phyloP scores from a whole-genome alignment of 1,140 invertebrate genomes.

The Drosophila insularis region DNA sequence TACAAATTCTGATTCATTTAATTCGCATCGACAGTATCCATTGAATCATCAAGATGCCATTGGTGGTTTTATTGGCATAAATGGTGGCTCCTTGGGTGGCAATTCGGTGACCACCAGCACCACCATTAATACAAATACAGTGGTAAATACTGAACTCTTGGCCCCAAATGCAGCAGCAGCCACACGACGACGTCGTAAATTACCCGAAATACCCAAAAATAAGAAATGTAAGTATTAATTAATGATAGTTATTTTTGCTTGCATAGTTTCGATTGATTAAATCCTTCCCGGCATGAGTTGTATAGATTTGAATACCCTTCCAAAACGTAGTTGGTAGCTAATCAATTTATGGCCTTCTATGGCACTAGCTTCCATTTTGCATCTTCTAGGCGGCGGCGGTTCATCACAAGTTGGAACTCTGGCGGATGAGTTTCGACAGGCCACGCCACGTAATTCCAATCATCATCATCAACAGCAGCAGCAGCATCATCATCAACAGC shows the following conservation, averaged over 20 bases:
- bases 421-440: conserved; percentile 87
- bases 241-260: too few relatives aligned
- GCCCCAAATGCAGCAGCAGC: conserved; percentile 62
- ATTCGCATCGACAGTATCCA: conserved; percentile 77
- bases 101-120: conserved; percentile 24
- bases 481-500: conserved; percentile 42
- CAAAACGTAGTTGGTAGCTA: conserved; percentile 53
- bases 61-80: conserved; percentile 72
- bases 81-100: conserved; percentile 32
- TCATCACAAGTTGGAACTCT: conserved; percentile 82
- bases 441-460: background rate
- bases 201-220: conserved; percentile 93
- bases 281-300: conserved; percentile 24
- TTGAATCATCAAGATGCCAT: conserved; percentile 79
- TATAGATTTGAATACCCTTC: background rate
- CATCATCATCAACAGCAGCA: conserved; percentile 21
- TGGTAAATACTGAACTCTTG: conserved; percentile 44
- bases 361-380: conserved; percentile 82
- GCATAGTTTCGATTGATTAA: background rate
- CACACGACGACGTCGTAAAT: conserved; percentile 87
- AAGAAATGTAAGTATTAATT: conserved; percentile 87
- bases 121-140: background rate
- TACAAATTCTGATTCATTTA: conserved; percentile 73
- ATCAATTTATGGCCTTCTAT: conserved; percentile 59
- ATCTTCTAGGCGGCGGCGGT: conserved; percentile 70